These are phyloP conservation scores for Lethenteron camtschaticum DNA, from an alignment of 2,113 vertebrate genomes.

Conservation along the genomic window DNA sequence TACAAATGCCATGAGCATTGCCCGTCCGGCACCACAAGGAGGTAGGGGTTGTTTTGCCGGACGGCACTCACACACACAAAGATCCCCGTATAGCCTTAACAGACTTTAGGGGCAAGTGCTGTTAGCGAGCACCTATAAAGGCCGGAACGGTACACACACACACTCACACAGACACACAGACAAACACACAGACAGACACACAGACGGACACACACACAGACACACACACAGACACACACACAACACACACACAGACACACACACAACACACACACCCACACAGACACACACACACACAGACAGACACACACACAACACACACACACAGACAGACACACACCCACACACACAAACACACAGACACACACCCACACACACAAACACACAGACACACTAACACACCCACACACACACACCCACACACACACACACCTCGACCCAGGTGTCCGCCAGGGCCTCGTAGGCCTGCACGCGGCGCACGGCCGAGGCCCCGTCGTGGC, in stretches of 20 bases:
- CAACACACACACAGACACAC: neutral
- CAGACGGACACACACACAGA: neutral
- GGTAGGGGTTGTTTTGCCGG: no score
- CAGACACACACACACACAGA: neutral
- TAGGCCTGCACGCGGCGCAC: no score
- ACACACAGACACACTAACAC: slow-evolving; percentile 1
- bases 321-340: neutral
- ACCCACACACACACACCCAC: neutral
- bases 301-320: neutral
- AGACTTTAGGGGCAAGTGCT: no score
- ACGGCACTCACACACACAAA: no score
- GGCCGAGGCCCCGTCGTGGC: slow-evolving; percentile 24
- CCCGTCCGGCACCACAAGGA: no score
- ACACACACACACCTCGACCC: neutral
- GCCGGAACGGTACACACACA: no score
- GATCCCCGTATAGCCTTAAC: no score
- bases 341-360: neutral
- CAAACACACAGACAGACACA: no score
- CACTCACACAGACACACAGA: no score
- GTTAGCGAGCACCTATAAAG: no score
- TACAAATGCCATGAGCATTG: no score
- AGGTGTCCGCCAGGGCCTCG: neutral
- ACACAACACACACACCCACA: neutral
- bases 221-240: neutral
- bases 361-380: neutral